Evolutionary conservation across 2,888 invertebrate species (phyloP).

Genomic region (Lottia scabra): DNA sequence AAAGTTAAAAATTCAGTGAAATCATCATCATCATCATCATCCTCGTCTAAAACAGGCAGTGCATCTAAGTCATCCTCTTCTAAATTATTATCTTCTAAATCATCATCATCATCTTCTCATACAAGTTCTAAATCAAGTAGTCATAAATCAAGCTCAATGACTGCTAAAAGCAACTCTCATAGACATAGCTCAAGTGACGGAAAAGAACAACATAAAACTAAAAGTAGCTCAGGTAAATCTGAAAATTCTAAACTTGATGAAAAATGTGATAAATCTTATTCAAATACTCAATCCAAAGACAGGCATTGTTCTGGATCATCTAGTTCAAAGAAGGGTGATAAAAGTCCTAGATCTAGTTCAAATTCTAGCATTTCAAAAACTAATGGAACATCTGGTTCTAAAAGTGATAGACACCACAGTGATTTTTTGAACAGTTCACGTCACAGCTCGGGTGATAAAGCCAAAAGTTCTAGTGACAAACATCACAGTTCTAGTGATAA

Average conservation of each 20-base stretch:
- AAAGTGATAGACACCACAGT: background rate
- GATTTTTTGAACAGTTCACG: too few relatives aligned
- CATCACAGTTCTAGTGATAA: background rate
- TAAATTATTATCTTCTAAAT: constrained; percentile 10
- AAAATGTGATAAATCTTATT: too few relatives aligned
- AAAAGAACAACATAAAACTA: background rate
- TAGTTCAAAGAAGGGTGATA: background rate
- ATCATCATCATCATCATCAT: constrained; percentile 20
- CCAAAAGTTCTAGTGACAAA: background rate
- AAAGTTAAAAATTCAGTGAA: constrained; percentile 13
- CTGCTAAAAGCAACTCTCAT: background rate
- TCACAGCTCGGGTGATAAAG: background rate
- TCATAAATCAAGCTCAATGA: background rate
- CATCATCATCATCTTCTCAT: constrained; percentile 11
- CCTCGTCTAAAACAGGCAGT: constrained; percentile 6
- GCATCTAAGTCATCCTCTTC: constrained; percentile 19
- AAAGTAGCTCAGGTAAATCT: background rate
- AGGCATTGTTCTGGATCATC: background rate
- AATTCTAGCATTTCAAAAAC: too few relatives aligned
- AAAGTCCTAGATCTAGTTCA: background rate
- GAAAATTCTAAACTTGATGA: too few relatives aligned
- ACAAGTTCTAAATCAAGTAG: background rate
- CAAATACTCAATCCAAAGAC: background rate
- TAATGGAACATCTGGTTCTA: background rate
- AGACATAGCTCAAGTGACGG: background rate